Conservation (phyloP, 2,797 vertebrate genomes). For the Megalops cyprinoides region DNA sequence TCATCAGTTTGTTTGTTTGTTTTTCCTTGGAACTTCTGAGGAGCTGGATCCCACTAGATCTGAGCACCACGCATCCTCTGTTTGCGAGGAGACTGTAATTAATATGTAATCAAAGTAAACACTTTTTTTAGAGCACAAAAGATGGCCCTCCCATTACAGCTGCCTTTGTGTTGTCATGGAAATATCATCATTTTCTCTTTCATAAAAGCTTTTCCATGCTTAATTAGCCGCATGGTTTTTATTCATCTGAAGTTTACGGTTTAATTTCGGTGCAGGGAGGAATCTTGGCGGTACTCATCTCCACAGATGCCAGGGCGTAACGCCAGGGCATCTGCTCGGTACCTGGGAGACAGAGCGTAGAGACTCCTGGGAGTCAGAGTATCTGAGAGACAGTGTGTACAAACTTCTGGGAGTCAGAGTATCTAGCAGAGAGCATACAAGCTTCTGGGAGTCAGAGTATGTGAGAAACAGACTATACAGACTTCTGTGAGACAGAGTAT, state of each 20-base stretch:
- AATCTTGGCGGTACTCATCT: neutral
- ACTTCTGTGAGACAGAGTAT: neutral
- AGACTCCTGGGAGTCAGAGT: neutral
- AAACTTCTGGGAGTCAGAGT: neutral
- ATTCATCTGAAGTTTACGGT: slow-evolving; percentile 68
- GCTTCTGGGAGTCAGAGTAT: neutral
- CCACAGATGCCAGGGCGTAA: neutral
- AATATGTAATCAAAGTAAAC: slow-evolving; percentile 84
- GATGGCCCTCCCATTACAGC: slow-evolving; percentile 70
- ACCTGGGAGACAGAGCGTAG: too few species aligned
- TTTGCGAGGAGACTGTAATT: slow-evolving; percentile 81
- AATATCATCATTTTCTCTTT: slow-evolving; percentile 61
- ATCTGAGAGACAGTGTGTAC: neutral
- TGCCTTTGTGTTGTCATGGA: slow-evolving; percentile 71
- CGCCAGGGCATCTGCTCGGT: neutral
- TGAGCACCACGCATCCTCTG: slow-evolving; percentile 56
- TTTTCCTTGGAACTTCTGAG: slow-evolving; percentile 58
- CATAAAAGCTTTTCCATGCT: slow-evolving; percentile 58
- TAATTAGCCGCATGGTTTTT: slow-evolving; percentile 70
- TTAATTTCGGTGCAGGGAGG: slow-evolving; percentile 65
- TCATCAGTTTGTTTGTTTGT: slow-evolving; percentile 74
- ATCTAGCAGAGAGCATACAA: neutral
- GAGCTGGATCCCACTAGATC: slow-evolving; percentile 69
- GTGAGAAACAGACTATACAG: neutral
- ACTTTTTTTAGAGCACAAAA: slow-evolving; percentile 65